A percentile compares a stretch with the other conserved stretches of the same genome.
Evolutionary conservation across 2,888 invertebrate genomes (phyloP).

Genomic region (Nomada lathburiana): DNA sequence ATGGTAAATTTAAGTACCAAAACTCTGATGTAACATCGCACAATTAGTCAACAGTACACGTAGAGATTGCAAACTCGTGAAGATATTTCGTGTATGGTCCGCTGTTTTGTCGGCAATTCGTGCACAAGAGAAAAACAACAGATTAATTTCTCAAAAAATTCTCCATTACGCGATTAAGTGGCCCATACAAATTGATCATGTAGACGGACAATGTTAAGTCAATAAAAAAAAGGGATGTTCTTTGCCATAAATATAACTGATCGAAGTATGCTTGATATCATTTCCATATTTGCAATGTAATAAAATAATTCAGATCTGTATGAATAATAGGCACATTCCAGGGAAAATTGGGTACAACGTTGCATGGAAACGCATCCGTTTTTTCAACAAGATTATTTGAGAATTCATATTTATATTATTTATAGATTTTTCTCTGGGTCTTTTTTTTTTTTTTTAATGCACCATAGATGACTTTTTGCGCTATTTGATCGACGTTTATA

Average conservation of each 20-base stretch:
- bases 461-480: not conserved
- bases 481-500: too few relatives aligned
- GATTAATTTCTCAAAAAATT: not conserved
- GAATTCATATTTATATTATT: not conserved
- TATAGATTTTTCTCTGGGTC: not conserved
- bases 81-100: too few relatives aligned
- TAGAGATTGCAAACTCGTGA: too few relatives aligned
- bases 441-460: not conserved
- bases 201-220: constrained; percentile 3
- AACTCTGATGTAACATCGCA: constrained; percentile 34
- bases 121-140: constrained; percentile 27
- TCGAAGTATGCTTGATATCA: constrained; percentile 15
- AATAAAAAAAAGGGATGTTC: constrained; percentile 11
- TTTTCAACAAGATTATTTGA: constrained; percentile 8
- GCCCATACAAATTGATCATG: constrained; percentile 5
- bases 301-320: constrained; percentile 2
- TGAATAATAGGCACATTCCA: not conserved
- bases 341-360: constrained; percentile 11
- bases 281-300: constrained; percentile 28
- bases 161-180: constrained; percentile 10
- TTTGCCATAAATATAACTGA: not conserved
- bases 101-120: constrained; percentile 1
- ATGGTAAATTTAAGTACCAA: constrained; percentile 23
- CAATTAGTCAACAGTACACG: constrained; percentile 18
- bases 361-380: not conserved